These are phyloP conservation scores for Acronicta alni DNA, from an alignment of 2,888 invertebrate species.

Conservation along the genomic window DNA sequence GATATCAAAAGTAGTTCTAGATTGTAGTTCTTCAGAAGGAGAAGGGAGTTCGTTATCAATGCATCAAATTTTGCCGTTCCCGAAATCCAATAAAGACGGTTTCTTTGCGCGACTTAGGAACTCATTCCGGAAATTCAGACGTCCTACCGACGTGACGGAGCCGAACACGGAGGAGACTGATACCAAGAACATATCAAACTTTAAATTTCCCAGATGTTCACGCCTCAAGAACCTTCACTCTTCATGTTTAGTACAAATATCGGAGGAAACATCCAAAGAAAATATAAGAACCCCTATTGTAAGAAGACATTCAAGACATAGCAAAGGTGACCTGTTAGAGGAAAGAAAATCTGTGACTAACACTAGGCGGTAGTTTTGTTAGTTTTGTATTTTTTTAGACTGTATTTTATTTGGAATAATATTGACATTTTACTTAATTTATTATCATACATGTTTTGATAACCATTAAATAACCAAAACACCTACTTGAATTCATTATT, in stretches of 20 bases:
- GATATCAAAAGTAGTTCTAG: conserved; percentile 28
- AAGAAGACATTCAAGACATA: conserved; percentile 39
- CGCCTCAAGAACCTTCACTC: conserved; percentile 59
- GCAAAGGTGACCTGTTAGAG: conserved; percentile 48
- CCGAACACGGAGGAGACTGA: conserved; percentile 59
- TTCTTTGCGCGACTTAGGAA: conserved; percentile 72
- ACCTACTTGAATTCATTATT: neutral
- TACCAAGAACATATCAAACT: conserved; percentile 68
- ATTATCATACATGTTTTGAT: conserved; percentile 4
- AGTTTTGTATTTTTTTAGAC: conserved; percentile 32
- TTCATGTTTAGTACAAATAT: conserved; percentile 67
- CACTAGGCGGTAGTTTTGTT: conserved; percentile 40
- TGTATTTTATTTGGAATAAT: conserved; percentile 22
- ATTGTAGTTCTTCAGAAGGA: conserved; percentile 11
- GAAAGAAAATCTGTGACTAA: conserved; percentile 30
- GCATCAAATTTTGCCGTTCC: conserved; percentile 81
- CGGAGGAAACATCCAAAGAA: conserved; percentile 68
- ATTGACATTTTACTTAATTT: conserved; percentile 26
- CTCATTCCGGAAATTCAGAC: conserved; percentile 69
- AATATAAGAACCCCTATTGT: conserved; percentile 42
- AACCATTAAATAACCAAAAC: conserved; percentile 8
- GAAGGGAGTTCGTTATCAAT: conserved; percentile 68
- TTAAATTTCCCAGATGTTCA: conserved; percentile 75
- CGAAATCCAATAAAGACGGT: conserved; percentile 72
- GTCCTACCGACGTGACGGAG: conserved; percentile 52